phyloP scores from a whole-genome alignment of 2,113 vertebrate genomes.

The Formicarius rufipectus region DNA sequence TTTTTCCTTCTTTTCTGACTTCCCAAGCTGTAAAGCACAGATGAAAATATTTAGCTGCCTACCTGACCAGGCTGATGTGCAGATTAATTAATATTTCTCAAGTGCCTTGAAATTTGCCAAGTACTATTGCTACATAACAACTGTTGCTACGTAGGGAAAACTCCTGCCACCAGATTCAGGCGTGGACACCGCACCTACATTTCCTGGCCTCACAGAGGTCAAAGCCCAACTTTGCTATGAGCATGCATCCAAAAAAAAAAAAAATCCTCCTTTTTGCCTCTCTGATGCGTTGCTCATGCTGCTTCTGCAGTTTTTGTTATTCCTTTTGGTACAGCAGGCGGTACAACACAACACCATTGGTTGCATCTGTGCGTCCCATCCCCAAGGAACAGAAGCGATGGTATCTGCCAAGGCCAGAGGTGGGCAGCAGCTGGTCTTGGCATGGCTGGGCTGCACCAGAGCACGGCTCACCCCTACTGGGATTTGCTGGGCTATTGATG shows the following conservation, averaged over 20 bases:
- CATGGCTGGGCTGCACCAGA: background rate
- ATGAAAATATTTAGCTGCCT: background rate
- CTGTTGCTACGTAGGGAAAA: slow-evolving; percentile 38
- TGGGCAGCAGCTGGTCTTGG: background rate
- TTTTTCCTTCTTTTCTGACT: background rate
- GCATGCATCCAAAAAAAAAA: background rate
- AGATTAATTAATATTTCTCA: slow-evolving; percentile 51
- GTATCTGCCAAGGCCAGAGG: background rate
- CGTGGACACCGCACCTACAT: background rate
- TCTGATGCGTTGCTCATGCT: background rate
- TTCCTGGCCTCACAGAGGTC: background rate
- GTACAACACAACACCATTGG: fast-evolving
- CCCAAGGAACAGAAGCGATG: background rate
- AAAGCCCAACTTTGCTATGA: background rate
- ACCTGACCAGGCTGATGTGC: background rate
- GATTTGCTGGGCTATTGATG: background rate
- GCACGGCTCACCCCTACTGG: fast-evolving
- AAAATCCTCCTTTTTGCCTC: background rate
- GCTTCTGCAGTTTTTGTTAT: background rate
- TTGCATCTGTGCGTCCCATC: background rate
- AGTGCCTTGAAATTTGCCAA: background rate
- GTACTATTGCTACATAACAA: slow-evolving; percentile 46
- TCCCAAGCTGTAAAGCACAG: background rate
- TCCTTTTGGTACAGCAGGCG: fast-evolving
- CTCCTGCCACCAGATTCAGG: background rate